Evolutionary conservation across 2,888 invertebrate species (phyloP).

Genomic region (Hyalella azteca): DNA sequence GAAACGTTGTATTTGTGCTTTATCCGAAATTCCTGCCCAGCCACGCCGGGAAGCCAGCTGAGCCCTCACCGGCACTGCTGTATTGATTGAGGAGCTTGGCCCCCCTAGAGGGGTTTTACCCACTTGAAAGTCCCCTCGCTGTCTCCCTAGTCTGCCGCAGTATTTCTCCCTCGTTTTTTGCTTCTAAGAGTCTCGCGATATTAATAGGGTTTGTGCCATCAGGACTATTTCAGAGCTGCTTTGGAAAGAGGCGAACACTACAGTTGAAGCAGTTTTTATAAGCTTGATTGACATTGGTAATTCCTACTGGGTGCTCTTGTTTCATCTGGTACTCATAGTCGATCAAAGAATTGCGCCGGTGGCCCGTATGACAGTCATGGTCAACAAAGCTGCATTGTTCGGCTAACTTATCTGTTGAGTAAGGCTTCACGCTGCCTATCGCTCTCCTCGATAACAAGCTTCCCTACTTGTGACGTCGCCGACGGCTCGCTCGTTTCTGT

Average conservation of each 20-base stretch:
- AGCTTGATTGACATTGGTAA: too few relatives aligned
- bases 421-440: slow-evolving; percentile 19
- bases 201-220: too few relatives aligned
- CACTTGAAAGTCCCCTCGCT: neutral
- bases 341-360: neutral
- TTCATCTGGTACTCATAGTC: too few relatives aligned
- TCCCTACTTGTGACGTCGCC: slow-evolving; percentile 5
- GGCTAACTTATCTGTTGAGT: slow-evolving; percentile 12
- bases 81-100: slow-evolving; percentile 26
- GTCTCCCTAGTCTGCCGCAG: slow-evolving; percentile 21
- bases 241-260: neutral
- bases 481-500: neutral
- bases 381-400: slow-evolving; percentile 35
- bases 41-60: slow-evolving; percentile 20
- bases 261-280: too few relatives aligned
- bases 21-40: neutral
- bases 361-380: neutral
- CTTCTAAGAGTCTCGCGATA: neutral
- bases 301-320: too few relatives aligned
- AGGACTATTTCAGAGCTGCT: too few relatives aligned
- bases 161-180: slow-evolving; percentile 21
- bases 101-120: neutral
- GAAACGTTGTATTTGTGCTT: neutral
- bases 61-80: slow-evolving; percentile 15
- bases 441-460: slow-evolving; percentile 17